Evolutionary conservation across 2,888 invertebrate species (phyloP).

Genomic region (Dysmachus trigonus): DNA sequence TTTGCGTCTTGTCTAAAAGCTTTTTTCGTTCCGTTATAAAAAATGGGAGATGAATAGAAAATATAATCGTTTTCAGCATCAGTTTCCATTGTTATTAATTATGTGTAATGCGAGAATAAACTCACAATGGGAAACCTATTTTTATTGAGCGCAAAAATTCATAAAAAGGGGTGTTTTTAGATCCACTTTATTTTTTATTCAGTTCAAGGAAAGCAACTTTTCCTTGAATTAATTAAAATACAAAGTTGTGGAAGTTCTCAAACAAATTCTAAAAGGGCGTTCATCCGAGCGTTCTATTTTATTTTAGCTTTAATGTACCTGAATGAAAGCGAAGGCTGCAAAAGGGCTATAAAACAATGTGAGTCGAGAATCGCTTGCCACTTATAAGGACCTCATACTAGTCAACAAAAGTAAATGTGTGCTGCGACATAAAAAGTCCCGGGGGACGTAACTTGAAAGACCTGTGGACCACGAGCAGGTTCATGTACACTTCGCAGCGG

Average conservation of each 20-base stretch:
- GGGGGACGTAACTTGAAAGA: background rate
- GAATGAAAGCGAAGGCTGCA: background rate
- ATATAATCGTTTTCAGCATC: background rate
- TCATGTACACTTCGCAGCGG: background rate
- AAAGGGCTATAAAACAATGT: background rate
- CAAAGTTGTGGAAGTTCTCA: background rate
- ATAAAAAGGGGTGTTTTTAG: background rate
- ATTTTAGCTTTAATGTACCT: constrained; percentile 10
- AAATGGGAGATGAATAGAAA: too few relatives aligned
- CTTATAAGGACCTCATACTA: background rate
- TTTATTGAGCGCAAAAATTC: background rate
- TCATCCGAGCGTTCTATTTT: background rate
- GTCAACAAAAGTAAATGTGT: background rate
- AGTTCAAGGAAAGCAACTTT: background rate
- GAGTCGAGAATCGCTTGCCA: background rate
- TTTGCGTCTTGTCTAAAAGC: background rate
- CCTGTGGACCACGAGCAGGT: background rate
- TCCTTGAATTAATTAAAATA: background rate
- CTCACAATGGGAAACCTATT: background rate
- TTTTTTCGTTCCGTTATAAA: background rate
- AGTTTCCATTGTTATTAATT: background rate
- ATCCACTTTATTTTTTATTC: background rate
- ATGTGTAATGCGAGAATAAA: background rate
- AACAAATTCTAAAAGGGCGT: background rate
- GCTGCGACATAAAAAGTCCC: background rate